A percentile compares a stretch with the other conserved stretches of the same genome.
phyloP scores from a whole-genome alignment of 2,113 vertebrate species.

The Xenopus laevis region DNA sequence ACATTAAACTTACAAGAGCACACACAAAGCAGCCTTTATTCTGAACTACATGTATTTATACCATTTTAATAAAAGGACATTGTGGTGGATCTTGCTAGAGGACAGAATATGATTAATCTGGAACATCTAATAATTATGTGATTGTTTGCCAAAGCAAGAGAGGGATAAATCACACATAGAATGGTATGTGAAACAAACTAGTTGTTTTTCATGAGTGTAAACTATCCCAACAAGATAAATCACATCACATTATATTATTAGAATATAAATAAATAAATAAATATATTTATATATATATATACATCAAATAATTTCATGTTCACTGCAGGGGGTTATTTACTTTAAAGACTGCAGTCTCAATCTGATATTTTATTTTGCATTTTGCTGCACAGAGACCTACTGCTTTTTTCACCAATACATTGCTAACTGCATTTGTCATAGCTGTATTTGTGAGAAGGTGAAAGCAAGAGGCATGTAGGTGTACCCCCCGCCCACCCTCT shows the following conservation, averaged over 20 bases:
- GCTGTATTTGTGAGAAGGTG: no score
- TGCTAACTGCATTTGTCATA: no score
- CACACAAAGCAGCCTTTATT: constrained; percentile 15
- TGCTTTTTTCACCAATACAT: no score
- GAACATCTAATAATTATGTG: constrained; percentile 10
- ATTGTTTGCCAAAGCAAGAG: not conserved
- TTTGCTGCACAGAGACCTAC: no score
- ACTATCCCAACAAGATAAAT: not conserved
- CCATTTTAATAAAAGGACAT: constrained; percentile 2
- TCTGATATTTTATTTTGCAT: no score
- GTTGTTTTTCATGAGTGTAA: not conserved
- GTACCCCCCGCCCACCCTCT: no score
- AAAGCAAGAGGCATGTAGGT: no score
- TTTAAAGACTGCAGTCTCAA: no score
- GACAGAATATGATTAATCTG: constrained; percentile 3
- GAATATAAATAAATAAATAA: no score
- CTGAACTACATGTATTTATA: not conserved
- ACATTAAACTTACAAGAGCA: constrained; percentile 13
- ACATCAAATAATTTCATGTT: no score
- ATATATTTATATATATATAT: no score
- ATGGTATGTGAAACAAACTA: not conserved
- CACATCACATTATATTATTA: not conserved
- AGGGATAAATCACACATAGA: not conserved
- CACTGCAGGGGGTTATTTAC: no score
- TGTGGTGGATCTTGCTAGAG: not conserved